phyloP scores from a whole-genome alignment of 2,888 invertebrate species.

The Epiblema foenella region DNA sequence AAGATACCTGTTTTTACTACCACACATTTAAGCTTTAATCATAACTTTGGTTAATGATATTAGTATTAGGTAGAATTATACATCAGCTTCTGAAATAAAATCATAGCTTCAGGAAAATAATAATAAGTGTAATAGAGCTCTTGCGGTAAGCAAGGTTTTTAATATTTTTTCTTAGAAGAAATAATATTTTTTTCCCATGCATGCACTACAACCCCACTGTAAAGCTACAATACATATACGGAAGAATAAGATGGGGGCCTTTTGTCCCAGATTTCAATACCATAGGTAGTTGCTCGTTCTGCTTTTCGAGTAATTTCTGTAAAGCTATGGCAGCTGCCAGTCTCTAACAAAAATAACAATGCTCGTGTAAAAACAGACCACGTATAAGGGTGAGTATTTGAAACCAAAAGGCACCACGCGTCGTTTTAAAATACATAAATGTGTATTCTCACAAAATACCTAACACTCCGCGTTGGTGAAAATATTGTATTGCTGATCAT shows the following conservation, averaged over 20 bases:
- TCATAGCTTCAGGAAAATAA: neutral
- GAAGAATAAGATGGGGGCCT: neutral
- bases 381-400: conserved; percentile 13
- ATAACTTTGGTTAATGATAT: too few relatives aligned
- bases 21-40: too few relatives aligned
- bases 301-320: neutral
- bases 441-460: neutral
- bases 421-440: conserved; percentile 6
- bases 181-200: too few relatives aligned
- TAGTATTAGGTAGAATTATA: too few relatives aligned
- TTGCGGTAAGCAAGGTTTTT: too few relatives aligned
- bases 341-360: neutral
- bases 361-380: neutral
- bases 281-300: neutral
- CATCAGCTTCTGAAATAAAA: too few relatives aligned
- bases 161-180: too few relatives aligned
- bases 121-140: too few relatives aligned
- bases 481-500: neutral
- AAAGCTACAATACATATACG: neutral
- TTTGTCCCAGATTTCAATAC: neutral
- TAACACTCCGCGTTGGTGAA: conserved; percentile 12
- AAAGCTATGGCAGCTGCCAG: conserved; percentile 15
- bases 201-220: neutral
- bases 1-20: too few relatives aligned
- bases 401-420: neutral